These are phyloP conservation scores for Ploceus nigricollis DNA, from an alignment of 2,113 vertebrate genomes.

Conservation along the genomic window DNA sequence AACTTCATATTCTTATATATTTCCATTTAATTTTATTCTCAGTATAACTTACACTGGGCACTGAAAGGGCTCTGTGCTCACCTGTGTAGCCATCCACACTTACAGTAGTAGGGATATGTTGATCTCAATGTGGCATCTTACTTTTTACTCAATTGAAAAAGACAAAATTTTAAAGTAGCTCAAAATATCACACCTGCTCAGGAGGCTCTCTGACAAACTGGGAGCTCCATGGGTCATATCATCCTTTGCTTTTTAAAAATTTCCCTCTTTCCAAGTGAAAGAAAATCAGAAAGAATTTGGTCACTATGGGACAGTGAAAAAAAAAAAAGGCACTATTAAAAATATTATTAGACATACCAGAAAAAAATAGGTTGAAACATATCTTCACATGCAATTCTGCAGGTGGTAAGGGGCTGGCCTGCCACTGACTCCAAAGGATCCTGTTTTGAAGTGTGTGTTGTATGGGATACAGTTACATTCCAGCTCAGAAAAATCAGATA, in stretches of 20 bases:
- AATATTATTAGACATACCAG: neutral
- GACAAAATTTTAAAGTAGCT: neutral
- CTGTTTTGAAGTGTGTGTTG: neutral
- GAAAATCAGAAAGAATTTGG: neutral
- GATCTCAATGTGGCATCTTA: neutral
- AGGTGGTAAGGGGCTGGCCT: neutral
- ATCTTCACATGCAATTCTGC: neutral
- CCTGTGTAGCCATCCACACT: neutral
- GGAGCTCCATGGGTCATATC: neutral
- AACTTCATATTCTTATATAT: neutral
- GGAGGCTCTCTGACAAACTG: neutral
- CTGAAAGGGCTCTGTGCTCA: neutral
- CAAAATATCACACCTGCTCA: neutral
- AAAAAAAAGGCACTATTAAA: neutral
- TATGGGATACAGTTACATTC: rapidly evolving
- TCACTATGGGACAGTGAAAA: neutral
- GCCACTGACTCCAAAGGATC: neutral
- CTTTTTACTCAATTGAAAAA: neutral
- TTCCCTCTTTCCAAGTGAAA: neutral
- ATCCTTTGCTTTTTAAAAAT: neutral
- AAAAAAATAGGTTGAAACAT: neutral
- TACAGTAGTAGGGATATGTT: neutral
- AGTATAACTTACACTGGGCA: neutral
- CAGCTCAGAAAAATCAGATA: neutral
- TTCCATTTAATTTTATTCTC: neutral